Percentiles rank a stretch among this genome's conserved stretches.
These are phyloP conservation scores for Aphelenchoides fujianensis DNA, from an alignment of 1,140 invertebrate genomes.

Conservation along the genomic window DNA sequence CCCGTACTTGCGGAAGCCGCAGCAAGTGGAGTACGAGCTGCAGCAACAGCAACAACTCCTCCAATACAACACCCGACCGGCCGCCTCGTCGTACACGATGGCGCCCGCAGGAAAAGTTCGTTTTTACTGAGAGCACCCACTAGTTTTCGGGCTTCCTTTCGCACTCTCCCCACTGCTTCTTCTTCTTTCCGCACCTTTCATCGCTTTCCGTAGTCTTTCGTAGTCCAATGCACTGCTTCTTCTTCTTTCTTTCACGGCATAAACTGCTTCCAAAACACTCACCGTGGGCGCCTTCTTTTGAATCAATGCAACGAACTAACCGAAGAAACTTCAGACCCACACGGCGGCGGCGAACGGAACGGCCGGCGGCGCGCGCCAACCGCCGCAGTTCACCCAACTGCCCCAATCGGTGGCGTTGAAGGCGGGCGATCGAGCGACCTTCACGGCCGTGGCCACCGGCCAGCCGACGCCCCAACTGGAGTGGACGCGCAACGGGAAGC, in stretches of 20 bases:
- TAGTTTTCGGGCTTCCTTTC: no score
- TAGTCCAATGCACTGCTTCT: not conserved
- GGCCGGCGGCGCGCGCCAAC: constrained; percentile 24
- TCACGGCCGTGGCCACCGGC: constrained; percentile 49
- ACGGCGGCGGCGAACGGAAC: not conserved
- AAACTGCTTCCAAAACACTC: not conserved
- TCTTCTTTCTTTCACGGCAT: not conserved
- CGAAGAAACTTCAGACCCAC: constrained; percentile 11
- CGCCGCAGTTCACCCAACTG: constrained; percentile 54
- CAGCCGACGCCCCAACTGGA: constrained; percentile 38
- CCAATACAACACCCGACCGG: no score
- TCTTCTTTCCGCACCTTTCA: no score
- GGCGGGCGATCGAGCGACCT: constrained; percentile 51
- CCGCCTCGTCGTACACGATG: no score
- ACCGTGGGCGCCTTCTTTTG: not conserved
- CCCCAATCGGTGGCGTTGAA: constrained; percentile 48
- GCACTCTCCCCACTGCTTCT: no score
- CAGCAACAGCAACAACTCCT: constrained; percentile 37
- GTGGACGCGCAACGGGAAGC: constrained; percentile 44
- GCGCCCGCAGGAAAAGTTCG: not conserved
- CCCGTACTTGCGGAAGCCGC: constrained; percentile 33
- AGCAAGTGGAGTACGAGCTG: constrained; percentile 38
- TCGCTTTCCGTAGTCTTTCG: not conserved
- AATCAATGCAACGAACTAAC: no score
- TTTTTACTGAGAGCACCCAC: no score